Conservation (phyloP, 2,888 invertebrate species). For the Nemoura dubitans region DNA sequence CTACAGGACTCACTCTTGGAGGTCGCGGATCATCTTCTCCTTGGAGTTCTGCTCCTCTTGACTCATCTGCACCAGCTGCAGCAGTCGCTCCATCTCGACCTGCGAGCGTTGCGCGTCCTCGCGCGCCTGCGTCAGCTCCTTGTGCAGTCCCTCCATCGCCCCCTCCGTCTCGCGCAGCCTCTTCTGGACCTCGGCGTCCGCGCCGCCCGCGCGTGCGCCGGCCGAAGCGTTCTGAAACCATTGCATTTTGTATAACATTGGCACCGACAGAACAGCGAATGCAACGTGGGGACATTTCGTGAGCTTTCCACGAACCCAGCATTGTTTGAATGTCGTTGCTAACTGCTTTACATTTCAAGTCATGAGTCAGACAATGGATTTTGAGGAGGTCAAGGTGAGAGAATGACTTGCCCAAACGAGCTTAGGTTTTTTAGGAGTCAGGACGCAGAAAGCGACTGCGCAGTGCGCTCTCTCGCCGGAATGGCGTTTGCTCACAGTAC, state of each 20-base stretch:
- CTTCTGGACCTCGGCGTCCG: conserved; percentile 71
- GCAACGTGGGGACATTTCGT: too few relatives aligned
- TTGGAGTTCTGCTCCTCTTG: conserved; percentile 93
- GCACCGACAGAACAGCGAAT: background rate
- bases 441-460: too few relatives aligned
- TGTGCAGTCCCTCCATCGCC: conserved; percentile 49
- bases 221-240: conserved; percentile 33
- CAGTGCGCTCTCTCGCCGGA: too few relatives aligned
- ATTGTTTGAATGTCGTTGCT: too few relatives aligned
- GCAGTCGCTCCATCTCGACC: conserved; percentile 86
- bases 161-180: conserved; percentile 56
- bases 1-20: conserved; percentile 91
- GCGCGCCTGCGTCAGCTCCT: conserved; percentile 74
- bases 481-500: too few relatives aligned
- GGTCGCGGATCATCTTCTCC: conserved; percentile 90
- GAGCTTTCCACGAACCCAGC: too few relatives aligned
- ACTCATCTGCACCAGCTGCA: conserved; percentile 91
- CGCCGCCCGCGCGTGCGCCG: conserved; percentile 75
- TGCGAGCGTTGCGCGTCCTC: conserved; percentile 85
- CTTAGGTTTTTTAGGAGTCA: too few relatives aligned
- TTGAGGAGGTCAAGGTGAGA: background rate
- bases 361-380: too few relatives aligned
- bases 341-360: too few relatives aligned
- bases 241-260: too few relatives aligned
- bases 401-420: too few relatives aligned